Percentiles rank a stretch among this genome's conserved stretches.
phyloP scores from a whole-genome alignment of 1,140 invertebrate genomes.

The Yoshiicerus persimilis region DNA sequence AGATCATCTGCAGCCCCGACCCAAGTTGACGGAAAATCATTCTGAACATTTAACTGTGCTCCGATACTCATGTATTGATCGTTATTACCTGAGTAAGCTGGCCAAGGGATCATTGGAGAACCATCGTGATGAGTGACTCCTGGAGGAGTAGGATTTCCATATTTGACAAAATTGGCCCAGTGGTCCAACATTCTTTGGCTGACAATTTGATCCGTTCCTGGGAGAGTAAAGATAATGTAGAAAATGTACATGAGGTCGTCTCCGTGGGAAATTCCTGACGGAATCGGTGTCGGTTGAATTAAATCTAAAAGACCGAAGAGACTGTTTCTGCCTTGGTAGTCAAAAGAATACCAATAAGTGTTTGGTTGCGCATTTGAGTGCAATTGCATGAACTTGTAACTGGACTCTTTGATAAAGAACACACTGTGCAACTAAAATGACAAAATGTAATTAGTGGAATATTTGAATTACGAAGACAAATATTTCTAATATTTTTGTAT shows the following conservation, averaged over 20 bases:
- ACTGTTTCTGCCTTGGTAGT: neutral
- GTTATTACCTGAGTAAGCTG: neutral
- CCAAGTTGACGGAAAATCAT: neutral
- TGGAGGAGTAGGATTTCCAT: neutral
- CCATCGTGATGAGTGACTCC: neutral
- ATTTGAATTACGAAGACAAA: neutral
- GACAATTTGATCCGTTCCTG: neutral
- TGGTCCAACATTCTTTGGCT: neutral
- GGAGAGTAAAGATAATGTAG: neutral
- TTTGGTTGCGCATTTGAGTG: neutral
- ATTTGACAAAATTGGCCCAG: constrained; percentile 1
- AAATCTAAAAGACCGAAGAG: neutral
- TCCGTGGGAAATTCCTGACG: neutral
- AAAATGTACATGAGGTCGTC: constrained; percentile 32
- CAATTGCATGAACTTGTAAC: neutral
- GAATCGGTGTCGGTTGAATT: neutral
- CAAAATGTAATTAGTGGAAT: neutral
- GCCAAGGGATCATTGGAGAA: neutral
- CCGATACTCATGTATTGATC: neutral
- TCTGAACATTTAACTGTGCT: neutral
- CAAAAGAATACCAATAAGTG: neutral
- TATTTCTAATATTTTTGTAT: neutral
- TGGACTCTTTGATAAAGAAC: neutral
- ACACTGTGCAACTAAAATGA: neutral
- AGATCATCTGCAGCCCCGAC: neutral